phyloP scores from a whole-genome alignment of 2,113 vertebrate genomes.

The Tamias sibiricus region DNA sequence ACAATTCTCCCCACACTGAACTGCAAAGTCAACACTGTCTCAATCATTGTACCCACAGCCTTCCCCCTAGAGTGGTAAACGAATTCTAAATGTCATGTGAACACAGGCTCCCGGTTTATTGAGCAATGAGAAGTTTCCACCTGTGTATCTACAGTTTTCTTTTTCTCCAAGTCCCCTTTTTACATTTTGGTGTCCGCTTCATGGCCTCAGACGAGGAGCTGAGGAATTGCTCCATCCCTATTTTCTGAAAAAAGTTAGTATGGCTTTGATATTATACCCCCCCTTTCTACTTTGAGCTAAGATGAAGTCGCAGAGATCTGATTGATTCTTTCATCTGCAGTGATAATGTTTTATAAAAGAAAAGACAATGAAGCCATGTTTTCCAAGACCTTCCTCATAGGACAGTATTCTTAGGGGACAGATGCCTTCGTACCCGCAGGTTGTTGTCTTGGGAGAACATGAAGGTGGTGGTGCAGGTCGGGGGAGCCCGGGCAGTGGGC shows the following conservation, averaged over 20 bases:
- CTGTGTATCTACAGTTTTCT: neutral
- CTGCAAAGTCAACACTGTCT: neutral
- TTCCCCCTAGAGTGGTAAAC: neutral
- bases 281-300: neutral
- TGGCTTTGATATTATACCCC: neutral
- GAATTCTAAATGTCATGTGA: neutral
- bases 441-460: too few species aligned
- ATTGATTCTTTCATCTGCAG: neutral
- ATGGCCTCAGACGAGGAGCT: neutral
- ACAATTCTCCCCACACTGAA: neutral
- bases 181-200: neutral
- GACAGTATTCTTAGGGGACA: neutral
- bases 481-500: too few species aligned
- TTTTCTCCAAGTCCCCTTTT: neutral
- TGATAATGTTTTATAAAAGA: neutral
- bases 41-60: neutral
- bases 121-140: neutral
- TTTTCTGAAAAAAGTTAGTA: neutral
- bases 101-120: neutral
- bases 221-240: neutral
- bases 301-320: neutral
- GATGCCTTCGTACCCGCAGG: fast-evolving
- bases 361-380: neutral
- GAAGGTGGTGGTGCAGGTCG: fast-evolving
- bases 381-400: neutral